A percentile compares a stretch with the other conserved stretches of the same genome.
Evolutionary conservation across 2,113 vertebrate genomes (phyloP).

Genomic region (Orthochromis malagaraziensis): DNA sequence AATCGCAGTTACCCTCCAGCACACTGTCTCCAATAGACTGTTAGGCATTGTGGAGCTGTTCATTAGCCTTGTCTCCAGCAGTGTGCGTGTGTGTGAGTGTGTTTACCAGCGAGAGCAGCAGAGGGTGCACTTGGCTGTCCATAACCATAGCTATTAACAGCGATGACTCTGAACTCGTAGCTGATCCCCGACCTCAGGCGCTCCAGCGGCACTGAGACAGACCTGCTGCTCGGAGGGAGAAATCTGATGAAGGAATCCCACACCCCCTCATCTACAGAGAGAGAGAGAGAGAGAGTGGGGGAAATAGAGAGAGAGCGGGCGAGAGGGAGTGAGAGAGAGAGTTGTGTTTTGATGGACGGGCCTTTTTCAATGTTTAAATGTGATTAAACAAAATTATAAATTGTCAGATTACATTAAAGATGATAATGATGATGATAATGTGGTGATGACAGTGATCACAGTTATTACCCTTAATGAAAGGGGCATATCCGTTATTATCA

Average conservation of each 20-base stretch:
- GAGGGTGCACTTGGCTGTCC: constrained; percentile 90
- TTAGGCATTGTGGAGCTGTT: background rate
- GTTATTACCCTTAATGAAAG: constrained; percentile 15
- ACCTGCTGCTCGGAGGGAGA: constrained; percentile 79
- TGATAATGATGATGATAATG: background rate
- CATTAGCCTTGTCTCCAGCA: background rate
- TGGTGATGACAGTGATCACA: background rate
- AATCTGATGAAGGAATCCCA: constrained; percentile 91
- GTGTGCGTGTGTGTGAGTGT: background rate
- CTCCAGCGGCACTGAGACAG: constrained; percentile 81
- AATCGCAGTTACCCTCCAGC: background rate
- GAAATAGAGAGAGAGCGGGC: background rate
- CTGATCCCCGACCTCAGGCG: constrained; percentile 84
- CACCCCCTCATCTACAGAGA: constrained; percentile 83
- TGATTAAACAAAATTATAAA: background rate
- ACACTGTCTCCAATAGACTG: background rate
- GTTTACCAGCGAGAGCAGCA: constrained; percentile 83
- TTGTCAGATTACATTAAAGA: background rate
- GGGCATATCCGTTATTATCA: background rate
- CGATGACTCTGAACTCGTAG: constrained; percentile 93
- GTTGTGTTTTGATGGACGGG: background rate
- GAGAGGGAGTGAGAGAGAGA: background rate
- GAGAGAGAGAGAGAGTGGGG: background rate
- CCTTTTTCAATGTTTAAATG: background rate
- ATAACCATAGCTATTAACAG: constrained; percentile 84